Evolutionary conservation across 2,888 invertebrate species (phyloP).

Genomic region (Spilarctia lutea): DNA sequence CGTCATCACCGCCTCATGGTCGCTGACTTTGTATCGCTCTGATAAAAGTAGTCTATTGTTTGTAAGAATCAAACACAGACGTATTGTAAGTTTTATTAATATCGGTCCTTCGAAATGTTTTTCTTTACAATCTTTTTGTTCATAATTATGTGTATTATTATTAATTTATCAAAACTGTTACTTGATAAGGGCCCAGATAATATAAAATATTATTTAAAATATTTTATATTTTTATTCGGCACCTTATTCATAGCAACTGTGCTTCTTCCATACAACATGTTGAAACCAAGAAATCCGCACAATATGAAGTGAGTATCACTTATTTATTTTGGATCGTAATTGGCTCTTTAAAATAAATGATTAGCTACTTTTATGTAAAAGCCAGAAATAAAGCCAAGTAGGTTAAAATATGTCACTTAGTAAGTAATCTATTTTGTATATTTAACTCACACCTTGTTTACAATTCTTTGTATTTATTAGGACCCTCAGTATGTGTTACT

Average conservation of each 20-base stretch:
- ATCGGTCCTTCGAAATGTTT: neutral
- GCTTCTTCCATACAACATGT: conserved; percentile 2
- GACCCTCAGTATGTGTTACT: too few species aligned
- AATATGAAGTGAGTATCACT: conserved; percentile 8
- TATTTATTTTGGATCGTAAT: too few species aligned
- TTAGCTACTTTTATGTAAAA: neutral
- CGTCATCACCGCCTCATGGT: neutral
- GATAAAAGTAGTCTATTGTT: neutral
- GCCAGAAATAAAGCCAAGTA: neutral
- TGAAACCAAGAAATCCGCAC: neutral
- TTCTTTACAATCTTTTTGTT: neutral
- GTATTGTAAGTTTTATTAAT: neutral
- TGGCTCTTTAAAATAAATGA: neutral
- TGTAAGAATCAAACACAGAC: neutral
- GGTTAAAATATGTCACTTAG: too few species aligned
- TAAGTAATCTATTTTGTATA: too few species aligned
- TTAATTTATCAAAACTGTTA: neutral
- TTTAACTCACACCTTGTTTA: too few species aligned
- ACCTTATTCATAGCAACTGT: neutral
- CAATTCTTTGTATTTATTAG: too few species aligned
- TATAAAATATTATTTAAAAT: conserved; percentile 7
- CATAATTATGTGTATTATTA: neutral
- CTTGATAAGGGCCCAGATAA: neutral
- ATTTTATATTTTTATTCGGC: conserved; percentile 4
- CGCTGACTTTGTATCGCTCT: too few species aligned